A percentile compares a stretch with the other conserved stretches of the same genome.
Evolutionary conservation across 2,888 invertebrate species (phyloP).

Genomic region (Drosophila niveifrons): DNA sequence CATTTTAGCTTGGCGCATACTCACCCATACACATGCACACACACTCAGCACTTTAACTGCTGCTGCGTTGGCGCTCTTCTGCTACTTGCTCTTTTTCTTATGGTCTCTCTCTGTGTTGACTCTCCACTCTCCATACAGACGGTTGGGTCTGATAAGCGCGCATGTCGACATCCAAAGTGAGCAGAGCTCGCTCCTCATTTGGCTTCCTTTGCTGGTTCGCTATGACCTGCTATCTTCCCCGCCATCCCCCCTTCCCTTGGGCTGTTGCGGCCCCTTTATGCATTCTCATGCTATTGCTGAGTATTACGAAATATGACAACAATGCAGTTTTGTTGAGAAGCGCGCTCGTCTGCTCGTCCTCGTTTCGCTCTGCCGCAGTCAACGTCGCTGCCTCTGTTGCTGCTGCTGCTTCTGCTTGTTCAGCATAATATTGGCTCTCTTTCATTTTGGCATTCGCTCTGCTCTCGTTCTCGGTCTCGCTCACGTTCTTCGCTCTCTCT

Average conservation of each 20-base stretch:
- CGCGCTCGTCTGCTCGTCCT: slow-evolving; percentile 72
- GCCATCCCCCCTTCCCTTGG: neutral
- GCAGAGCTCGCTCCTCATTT: slow-evolving; percentile 49
- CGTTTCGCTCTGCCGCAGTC: slow-evolving; percentile 75
- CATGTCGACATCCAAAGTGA: slow-evolving; percentile 58
- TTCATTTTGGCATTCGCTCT: slow-evolving; percentile 8
- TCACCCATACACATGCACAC: slow-evolving; percentile 24
- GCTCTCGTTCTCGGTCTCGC: slow-evolving; percentile 22
- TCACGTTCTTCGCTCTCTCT: slow-evolving; percentile 19
- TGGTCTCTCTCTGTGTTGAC: slow-evolving; percentile 29
- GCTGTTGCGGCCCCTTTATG: slow-evolving; percentile 8
- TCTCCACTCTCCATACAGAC: slow-evolving; percentile 37
- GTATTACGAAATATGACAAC: slow-evolving; percentile 84
- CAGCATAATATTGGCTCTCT: slow-evolving; percentile 56
- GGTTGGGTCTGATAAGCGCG: slow-evolving; percentile 59
- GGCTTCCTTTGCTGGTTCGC: slow-evolving; percentile 59
- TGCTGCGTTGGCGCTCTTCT: slow-evolving; percentile 72
- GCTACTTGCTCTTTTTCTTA: slow-evolving; percentile 34
- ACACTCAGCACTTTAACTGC: slow-evolving; percentile 20
- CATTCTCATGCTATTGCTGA: slow-evolving; percentile 65
- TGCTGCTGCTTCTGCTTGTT: slow-evolving; percentile 49
- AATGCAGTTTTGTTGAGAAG: slow-evolving; percentile 77
- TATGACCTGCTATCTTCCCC: slow-evolving; percentile 42
- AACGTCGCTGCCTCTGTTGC: slow-evolving; percentile 39
- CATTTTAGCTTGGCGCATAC: slow-evolving; percentile 64